Evolutionary conservation across 1,140 invertebrate genomes (phyloP).

Genomic region (Macrobrachium rosenbergii): DNA sequence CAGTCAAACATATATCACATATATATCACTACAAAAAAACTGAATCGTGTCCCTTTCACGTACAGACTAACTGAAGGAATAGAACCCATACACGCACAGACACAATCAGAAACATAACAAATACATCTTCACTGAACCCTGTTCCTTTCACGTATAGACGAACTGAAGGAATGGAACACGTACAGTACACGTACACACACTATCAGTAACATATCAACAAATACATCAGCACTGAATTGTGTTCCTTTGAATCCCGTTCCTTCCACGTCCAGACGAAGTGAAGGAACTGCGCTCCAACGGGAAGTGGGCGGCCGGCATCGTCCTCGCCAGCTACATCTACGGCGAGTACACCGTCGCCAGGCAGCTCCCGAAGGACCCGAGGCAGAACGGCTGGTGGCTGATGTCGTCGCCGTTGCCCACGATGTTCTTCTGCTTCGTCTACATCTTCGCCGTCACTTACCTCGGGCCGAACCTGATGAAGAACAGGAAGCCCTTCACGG

Average conservation of each 20-base stretch:
- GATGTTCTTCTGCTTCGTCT: constrained; percentile 20
- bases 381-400: constrained; percentile 26
- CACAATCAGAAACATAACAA: too few species aligned
- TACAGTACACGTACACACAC: neutral
- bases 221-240: neutral
- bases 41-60: too few species aligned
- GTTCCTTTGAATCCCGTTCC: too few species aligned
- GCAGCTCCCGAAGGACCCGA: neutral
- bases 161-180: neutral
- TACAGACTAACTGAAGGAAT: too few species aligned
- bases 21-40: too few species aligned
- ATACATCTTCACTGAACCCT: neutral
- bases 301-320: constrained; percentile 5
- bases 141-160: neutral
- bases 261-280: neutral
- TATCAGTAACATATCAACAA: too few species aligned
- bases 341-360: constrained; percentile 23
- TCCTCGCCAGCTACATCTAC: constrained; percentile 20
- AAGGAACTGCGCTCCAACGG: constrained; percentile 16
- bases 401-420: constrained; percentile 18
- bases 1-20: neutral
- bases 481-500: constrained; percentile 7
- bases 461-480: constrained; percentile 23
- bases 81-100: neutral
- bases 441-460: constrained; percentile 25